phyloP scores from a whole-genome alignment of 2,888 invertebrate species.

The Panorpa germanica region DNA sequence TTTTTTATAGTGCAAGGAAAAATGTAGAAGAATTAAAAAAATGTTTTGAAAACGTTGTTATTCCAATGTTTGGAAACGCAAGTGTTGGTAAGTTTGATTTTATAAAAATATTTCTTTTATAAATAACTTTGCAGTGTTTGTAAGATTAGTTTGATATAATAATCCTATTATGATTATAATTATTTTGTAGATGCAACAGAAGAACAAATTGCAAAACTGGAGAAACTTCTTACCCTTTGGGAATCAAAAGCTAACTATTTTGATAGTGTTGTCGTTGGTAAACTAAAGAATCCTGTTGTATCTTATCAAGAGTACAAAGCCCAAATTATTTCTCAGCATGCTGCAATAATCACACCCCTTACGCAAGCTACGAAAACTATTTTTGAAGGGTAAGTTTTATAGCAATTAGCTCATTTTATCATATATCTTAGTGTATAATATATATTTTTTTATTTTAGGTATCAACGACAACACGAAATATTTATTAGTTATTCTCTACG shows the following conservation, averaged over 20 bases:
- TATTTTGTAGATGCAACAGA: constrained; percentile 51
- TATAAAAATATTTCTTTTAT: constrained; percentile 6
- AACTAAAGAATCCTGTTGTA: constrained; percentile 68
- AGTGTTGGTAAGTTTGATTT: constrained; percentile 41
- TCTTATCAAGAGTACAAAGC: constrained; percentile 85
- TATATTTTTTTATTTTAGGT: constrained; percentile 28
- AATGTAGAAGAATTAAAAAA: constrained; percentile 85
- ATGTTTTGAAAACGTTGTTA: constrained; percentile 85
- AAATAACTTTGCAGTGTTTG: constrained; percentile 4
- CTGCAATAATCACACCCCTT: constrained; percentile 55
- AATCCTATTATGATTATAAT: constrained; percentile 1
- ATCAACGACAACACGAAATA: constrained; percentile 88
- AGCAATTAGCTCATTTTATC: constrained; percentile 12
- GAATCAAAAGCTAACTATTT: constrained; percentile 89
- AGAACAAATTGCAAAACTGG: constrained; percentile 78
- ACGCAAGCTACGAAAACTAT: constrained; percentile 64
- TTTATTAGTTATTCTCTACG: constrained; percentile 82
- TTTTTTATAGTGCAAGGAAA: constrained; percentile 70
- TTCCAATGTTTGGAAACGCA: constrained; percentile 95
- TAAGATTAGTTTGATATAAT: constrained; percentile 6
- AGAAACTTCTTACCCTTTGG: constrained; percentile 89
- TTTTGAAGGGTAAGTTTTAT: constrained; percentile 44
- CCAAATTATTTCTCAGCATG: constrained; percentile 62
- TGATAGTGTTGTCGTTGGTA: constrained; percentile 61
- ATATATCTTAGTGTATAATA: neutral